A percentile compares a stretch with the other conserved stretches of the same genome.
Evolutionary conservation across 1,140 invertebrate species (phyloP).

Genomic region (Orius laevigatus): DNA sequence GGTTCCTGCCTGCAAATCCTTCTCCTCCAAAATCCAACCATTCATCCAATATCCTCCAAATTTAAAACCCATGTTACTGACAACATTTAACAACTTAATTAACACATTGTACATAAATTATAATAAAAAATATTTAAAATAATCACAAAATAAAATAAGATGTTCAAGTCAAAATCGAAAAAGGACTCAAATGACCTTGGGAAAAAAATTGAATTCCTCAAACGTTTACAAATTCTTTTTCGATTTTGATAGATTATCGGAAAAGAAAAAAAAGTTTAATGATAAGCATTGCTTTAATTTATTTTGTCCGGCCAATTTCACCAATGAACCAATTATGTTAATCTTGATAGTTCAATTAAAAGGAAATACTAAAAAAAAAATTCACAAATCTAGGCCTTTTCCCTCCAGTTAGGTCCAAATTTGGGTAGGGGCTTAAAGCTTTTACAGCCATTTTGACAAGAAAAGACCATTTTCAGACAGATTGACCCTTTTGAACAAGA

Average conservation of each 20-base stretch:
- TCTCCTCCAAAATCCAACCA: slow-evolving; percentile 14
- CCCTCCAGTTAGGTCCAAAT: no score
- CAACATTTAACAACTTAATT: slow-evolving; percentile 11
- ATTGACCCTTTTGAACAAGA: no score
- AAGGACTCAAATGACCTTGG: not conserved
- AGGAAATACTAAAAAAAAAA: no score
- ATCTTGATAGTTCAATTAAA: no score
- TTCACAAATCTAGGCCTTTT: no score
- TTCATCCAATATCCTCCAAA: slow-evolving; percentile 14
- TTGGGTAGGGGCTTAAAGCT: no score
- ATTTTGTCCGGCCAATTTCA: no score
- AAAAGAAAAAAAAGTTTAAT: not conserved
- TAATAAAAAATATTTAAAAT: not conserved
- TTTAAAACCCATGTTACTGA: slow-evolving; percentile 15
- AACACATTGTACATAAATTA: slow-evolving; percentile 5
- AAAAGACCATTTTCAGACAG: no score
- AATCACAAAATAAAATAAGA: not conserved
- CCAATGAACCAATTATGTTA: no score
- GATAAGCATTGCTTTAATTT: no score
- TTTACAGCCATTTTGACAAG: no score
- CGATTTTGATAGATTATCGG: not conserved
- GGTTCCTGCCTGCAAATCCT: slow-evolving; percentile 9
- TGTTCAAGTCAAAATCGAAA: not conserved
- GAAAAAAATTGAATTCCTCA: slow-evolving; percentile 7
- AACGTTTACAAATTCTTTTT: not conserved